These are phyloP conservation scores for Augiades crinisus DNA, from an alignment of 2,888 invertebrate genomes.

Conservation along the genomic window DNA sequence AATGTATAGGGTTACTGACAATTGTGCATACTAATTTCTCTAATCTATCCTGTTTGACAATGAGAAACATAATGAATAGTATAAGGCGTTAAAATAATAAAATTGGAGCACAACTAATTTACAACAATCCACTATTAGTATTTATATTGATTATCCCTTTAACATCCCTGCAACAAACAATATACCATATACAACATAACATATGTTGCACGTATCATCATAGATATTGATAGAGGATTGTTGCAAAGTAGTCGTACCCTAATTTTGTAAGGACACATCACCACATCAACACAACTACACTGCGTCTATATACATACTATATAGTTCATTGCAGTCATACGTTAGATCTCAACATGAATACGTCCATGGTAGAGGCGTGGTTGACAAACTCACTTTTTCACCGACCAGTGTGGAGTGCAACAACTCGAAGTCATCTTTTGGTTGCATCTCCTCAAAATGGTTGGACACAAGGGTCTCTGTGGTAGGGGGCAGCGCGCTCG, in stretches of 20 bases:
- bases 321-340: conserved; percentile 1
- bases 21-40: background rate
- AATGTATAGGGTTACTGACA: background rate
- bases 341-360: conserved; percentile 1
- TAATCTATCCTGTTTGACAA: no score
- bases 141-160: no score
- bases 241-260: no score
- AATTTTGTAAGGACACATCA: no score
- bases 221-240: no score
- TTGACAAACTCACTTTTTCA: conserved; percentile 70
- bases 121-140: no score
- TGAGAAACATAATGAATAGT: no score
- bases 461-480: conserved; percentile 71
- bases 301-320: conserved; percentile 1
- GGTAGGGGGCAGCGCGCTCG: conserved; percentile 65
- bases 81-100: no score
- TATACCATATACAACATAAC: no score
- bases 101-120: no score
- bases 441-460: conserved; percentile 89
- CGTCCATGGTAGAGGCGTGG: background rate
- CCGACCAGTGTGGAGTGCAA: conserved; percentile 62
- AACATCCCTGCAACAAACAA: no score
- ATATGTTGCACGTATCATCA: no score
- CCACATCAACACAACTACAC: background rate
- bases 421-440: conserved; percentile 88